Evolutionary conservation across 2,888 invertebrate genomes (phyloP), one percentile per base, ranked within the genome.

Genomic region (Agrilus cyanescens): DNA sequence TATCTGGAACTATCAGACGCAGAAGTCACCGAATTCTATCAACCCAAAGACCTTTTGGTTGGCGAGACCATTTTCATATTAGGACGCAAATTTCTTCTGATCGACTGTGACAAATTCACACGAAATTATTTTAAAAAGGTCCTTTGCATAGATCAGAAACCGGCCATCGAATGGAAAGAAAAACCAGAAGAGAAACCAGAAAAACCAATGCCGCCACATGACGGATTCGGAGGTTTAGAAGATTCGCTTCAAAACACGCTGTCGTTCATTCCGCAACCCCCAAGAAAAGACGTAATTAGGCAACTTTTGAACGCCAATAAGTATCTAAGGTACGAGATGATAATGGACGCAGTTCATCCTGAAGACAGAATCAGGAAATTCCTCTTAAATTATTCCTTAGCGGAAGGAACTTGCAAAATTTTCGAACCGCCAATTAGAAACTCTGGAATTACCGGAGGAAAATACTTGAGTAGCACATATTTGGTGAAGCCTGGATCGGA

Each of bases 31-130:
- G 81, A 85, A 61, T 90, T 80, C 62, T 87, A 86, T 62, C 72
- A 78, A 31, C 85, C 89, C 0, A 74, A 71, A 57, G 88, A 91
- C 65, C 77, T 93, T 35, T 62, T 76, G 53, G 70, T 89, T 3
- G 89, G 89, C 0, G 72, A 79, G 48, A 82, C 80, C 0, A 66
- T 85, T 33, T 80, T 73, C 56, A 72, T 85, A 29, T 72, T 82
- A 35, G 82, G 82, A 1, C 72, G 84, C 18, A 68, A 75, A 52
- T 83, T 90, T 65, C 68, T 88, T 7, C 64, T 91, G 4, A 80
- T 77, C 52, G 84, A 90, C 61, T 86, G 86, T 59, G 89, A 90
- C 58, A 62, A 69, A 13, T 88, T 85, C 64, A 89, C 90, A 0
- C 75, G 86, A 51, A 76, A 74, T 50, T 90, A 85, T 65, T 90